Conservation (phyloP, 2,888 invertebrate species). For the Vesta saturnalis region DNA sequence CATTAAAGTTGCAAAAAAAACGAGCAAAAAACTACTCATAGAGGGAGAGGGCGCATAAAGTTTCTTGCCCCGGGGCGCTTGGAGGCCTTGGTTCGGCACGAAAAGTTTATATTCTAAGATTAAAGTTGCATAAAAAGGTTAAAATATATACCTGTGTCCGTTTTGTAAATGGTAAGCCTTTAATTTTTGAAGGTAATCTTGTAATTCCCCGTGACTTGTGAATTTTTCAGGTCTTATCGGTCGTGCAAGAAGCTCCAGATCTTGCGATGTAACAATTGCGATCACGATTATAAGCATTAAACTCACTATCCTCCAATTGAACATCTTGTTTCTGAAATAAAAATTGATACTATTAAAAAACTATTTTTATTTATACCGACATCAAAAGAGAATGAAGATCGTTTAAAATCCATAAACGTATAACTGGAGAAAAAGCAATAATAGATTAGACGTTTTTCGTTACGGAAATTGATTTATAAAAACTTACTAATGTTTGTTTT, state of each 20-base stretch:
- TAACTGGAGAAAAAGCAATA: not conserved
- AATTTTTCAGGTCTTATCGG: constrained; percentile 43
- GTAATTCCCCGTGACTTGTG: constrained; percentile 41
- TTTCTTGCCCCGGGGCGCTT: no score
- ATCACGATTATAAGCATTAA: constrained; percentile 33
- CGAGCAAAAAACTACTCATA: no score
- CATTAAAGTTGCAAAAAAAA: no score
- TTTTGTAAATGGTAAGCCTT: constrained; percentile 33
- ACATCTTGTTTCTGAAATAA: constrained; percentile 32
- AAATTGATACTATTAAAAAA: constrained; percentile 13
- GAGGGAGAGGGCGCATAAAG: no score
- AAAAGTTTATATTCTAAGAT: no score
- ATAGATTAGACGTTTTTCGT: not conserved
- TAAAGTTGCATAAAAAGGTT: no score
- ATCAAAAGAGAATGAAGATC: not conserved
- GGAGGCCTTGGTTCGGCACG: no score
- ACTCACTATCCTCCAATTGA: constrained; percentile 31
- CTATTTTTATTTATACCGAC: no score
- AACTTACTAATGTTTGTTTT: not conserved
- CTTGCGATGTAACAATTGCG: constrained; percentile 32
- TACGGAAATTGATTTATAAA: not conserved
- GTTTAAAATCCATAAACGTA: not conserved
- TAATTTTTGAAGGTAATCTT: constrained; percentile 39
- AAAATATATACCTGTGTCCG: constrained; percentile 29
- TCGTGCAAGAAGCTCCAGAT: constrained; percentile 32